phyloP scores from a whole-genome alignment of 2,113 vertebrate genomes.

The Fulmarus glacialis region DNA sequence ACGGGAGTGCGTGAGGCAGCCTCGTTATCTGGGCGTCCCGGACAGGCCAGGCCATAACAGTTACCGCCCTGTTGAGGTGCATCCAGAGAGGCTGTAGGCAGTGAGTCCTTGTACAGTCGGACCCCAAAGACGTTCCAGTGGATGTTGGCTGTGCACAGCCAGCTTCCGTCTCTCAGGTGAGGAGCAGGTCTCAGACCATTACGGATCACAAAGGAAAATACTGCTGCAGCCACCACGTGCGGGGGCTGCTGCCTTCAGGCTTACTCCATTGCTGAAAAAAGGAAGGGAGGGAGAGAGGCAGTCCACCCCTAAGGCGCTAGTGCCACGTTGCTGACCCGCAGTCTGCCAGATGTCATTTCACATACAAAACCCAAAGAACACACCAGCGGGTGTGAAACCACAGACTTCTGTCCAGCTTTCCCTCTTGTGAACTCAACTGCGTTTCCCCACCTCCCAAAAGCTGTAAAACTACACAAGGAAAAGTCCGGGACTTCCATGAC shows the following conservation, averaged over 20 bases:
- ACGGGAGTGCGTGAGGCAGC: not conserved
- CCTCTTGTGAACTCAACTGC: accelerated
- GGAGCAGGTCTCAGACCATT: not conserved
- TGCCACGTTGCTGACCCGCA: accelerated
- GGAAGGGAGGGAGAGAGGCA: not conserved
- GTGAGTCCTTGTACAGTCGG: not conserved
- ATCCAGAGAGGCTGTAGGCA: not conserved
- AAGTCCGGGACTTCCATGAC: not conserved
- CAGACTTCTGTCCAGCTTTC: not conserved
- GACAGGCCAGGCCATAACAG: too few species aligned
- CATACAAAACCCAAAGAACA: not conserved
- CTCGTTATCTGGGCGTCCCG: not conserved
- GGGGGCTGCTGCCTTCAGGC: not conserved
- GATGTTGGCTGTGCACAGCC: not conserved
- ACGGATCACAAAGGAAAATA: not conserved
- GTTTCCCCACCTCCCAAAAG: not conserved
- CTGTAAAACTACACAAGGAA: not conserved
- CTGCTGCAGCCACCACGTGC: not conserved
- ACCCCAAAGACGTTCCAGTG: not conserved
- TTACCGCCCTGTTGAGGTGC: not conserved
- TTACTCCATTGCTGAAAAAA: not conserved
- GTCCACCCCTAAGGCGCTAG: not conserved
- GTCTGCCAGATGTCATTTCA: not conserved
- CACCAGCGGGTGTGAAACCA: not conserved
- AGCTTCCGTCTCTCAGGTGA: not conserved